Percentiles rank a stretch among this genome's conserved stretches.
Evolutionary conservation across 2,113 vertebrate genomes (phyloP).

Genomic region (Pao palembangensis): DNA sequence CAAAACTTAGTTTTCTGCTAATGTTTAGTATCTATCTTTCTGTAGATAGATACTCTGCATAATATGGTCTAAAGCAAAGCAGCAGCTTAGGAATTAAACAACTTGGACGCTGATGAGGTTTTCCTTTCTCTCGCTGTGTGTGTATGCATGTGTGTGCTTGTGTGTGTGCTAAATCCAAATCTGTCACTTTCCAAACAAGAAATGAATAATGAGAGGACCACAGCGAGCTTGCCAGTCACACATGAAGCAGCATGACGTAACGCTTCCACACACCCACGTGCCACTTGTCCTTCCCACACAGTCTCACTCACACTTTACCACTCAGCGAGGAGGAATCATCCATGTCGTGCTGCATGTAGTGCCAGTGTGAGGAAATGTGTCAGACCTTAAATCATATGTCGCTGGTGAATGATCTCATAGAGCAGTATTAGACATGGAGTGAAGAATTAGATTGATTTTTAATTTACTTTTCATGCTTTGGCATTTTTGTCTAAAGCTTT

Average conservation of each 20-base stretch:
- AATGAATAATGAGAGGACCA: constrained; percentile 31
- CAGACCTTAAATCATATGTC: constrained; percentile 3
- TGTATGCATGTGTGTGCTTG: constrained; percentile 14
- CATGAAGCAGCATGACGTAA: constrained; percentile 67
- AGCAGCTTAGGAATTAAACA: constrained; percentile 49
- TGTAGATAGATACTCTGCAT: too few species aligned
- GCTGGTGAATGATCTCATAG: neutral
- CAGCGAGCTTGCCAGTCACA: constrained; percentile 58
- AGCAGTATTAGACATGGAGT: neutral
- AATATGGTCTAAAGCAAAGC: constrained; percentile 21
- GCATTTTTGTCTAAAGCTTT: too few species aligned
- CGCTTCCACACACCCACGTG: constrained; percentile 65
- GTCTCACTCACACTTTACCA: constrained; percentile 53
- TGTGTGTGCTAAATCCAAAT: constrained; percentile 36
- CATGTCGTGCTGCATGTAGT: constrained; percentile 8
- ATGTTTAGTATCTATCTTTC: constrained; percentile 13
- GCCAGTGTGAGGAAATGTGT: constrained; percentile 3
- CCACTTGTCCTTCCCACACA: constrained; percentile 57
- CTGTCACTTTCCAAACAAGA: constrained; percentile 24
- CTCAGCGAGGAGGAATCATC: constrained; percentile 40
- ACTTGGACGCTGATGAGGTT: constrained; percentile 50
- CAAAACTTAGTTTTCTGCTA: too few species aligned
- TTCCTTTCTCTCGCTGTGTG: constrained; percentile 18
- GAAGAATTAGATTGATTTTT: neutral
- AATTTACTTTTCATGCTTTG: neutral